Evolutionary conservation across 2,797 vertebrate species (phyloP), one percentile per base, ranked within the genome.

Genomic region (Sebastes aleutianus): DNA sequence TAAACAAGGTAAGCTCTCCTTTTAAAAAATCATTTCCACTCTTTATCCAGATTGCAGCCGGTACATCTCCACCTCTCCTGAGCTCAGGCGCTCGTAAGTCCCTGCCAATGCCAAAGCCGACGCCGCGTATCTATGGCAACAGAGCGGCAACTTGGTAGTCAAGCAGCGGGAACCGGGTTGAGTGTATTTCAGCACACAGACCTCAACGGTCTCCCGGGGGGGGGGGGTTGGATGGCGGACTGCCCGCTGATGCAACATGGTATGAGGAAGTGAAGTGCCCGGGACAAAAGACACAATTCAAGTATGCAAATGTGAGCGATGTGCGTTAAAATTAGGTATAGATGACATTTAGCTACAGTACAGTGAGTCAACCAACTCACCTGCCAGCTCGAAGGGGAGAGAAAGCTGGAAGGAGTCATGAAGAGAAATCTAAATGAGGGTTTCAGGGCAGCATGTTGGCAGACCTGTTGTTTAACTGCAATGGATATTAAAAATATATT

Each of bases 71-170:
- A 83, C 78, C 84, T 82, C 66, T 87, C 78, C 74, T 32, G 29
- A 86, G 79, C 68, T 53, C 86, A 72, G 82, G 26, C 85, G 79
- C 76, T 82, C 74, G 59, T 54, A 74, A 82, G 82, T 80, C 84
- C 74, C 83, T 75, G 75, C 84, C 85, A 54, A 85, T 90, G 89
- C 89, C 87, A 79, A 79, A 47, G 43, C 43, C 16, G 8, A 53
- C 18, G 29, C 2, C n/a, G 22, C 36, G 91, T 95, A 90, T 86
- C 93, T 89, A 95, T 92, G 90, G 95, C 90, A 95, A 96, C 95
- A 86, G 86, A 86, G 86, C 78, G 9, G 86, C 77, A 70, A 80
- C 83, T 77, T 88, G 79, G 82, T 84, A 54, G 78, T 79, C 78
- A 87, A 88, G 89, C 91, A 89, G 89, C 83, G 39, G 87, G 83